Evolutionary conservation across 37 sponge, comb jelly and placozoan genomes (phyloP).

Genomic region (Beroe ovata): DNA sequence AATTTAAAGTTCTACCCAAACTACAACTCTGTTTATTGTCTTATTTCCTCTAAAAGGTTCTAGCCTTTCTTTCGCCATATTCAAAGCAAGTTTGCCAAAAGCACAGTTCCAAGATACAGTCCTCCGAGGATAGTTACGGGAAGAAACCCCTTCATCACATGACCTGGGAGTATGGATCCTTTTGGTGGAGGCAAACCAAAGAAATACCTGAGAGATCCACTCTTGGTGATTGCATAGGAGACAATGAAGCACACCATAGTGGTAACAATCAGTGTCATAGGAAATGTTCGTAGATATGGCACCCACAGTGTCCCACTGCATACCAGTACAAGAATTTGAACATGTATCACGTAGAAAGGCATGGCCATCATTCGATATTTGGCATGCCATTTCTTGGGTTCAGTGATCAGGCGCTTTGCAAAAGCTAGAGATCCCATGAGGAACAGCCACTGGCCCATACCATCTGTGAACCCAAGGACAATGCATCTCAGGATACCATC

Average conservation of each 20-base stretch:
- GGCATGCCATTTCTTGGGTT: not conserved
- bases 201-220: not conserved
- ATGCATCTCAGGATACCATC: not conserved
- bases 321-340: not conserved
- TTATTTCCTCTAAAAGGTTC: too few species aligned
- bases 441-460: conserved; percentile 10
- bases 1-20: too few species aligned
- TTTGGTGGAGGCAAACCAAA: not conserved
- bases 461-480: not conserved
- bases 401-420: not conserved
- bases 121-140: not conserved
- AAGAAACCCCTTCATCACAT: not conserved
- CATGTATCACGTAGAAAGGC: not conserved
- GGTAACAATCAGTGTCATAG: not conserved
- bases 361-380: not conserved
- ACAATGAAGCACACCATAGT: not conserved
- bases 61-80: too few species aligned
- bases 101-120: not conserved
- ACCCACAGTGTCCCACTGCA: not conserved
- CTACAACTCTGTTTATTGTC: too few species aligned
- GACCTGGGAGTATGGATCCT: not conserved
- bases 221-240: not conserved
- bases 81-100: not conserved
- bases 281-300: not conserved
- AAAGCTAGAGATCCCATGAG: not conserved